A percentile compares a stretch with the other conserved stretches of the same genome.
Conservation (phyloP, 2,888 invertebrate genomes). For the Phortica okadai region DNA sequence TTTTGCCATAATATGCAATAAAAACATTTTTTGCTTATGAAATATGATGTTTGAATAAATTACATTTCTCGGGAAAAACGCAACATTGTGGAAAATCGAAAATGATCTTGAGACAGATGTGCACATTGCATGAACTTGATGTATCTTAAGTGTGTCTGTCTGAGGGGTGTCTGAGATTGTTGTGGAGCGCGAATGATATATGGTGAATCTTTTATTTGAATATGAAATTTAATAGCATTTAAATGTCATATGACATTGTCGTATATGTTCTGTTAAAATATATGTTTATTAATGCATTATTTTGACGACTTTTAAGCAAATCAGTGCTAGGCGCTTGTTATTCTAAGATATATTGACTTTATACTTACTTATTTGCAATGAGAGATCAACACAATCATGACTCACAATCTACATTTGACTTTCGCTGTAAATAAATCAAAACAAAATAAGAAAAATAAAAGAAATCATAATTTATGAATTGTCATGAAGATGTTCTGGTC, state of each 20-base stretch:
- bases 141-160: background rate
- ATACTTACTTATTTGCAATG: background rate
- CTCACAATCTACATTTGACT: background rate
- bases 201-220: too few relatives aligned
- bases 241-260: too few relatives aligned
- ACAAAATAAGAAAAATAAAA: background rate
- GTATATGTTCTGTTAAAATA: too few relatives aligned
- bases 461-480: conserved; percentile 31
- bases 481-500: conserved; percentile 71
- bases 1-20: conserved; percentile 57
- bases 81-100: conserved; percentile 76
- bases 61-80: conserved; percentile 75
- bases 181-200: too few relatives aligned
- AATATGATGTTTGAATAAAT: conserved; percentile 67
- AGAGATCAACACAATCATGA: background rate
- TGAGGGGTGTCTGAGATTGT: too few relatives aligned
- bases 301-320: too few relatives aligned
- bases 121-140: background rate
- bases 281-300: too few relatives aligned
- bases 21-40: conserved; percentile 68
- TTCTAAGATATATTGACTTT: background rate
- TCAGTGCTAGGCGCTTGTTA: too few relatives aligned
- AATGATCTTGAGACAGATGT: conserved; percentile 50
- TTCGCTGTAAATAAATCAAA: conserved; percentile 2
- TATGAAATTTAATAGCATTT: too few relatives aligned